These are phyloP conservation scores for Latrodectus geometricus DNA, from an alignment of 1,140 invertebrate genomes.

Conservation along the genomic window DNA sequence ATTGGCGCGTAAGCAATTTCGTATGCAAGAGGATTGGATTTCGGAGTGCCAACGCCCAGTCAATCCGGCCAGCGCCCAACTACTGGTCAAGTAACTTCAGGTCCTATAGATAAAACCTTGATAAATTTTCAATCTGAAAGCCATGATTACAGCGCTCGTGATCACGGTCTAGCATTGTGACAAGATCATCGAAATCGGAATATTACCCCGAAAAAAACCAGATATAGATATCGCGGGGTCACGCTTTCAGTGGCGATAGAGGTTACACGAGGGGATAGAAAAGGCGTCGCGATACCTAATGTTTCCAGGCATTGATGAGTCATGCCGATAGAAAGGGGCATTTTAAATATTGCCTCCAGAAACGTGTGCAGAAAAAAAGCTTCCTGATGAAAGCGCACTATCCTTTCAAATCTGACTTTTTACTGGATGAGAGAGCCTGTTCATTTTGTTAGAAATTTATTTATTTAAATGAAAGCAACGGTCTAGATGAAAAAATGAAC, in stretches of 20 bases:
- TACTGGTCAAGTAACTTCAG: constrained; percentile 47
- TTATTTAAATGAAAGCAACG: too few relatives aligned
- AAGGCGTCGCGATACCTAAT: neutral
- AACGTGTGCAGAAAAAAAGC: too few relatives aligned
- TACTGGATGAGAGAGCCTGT: too few relatives aligned
- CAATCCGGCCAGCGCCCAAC: constrained; percentile 25
- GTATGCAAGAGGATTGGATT: constrained; percentile 46
- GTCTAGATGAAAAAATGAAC: too few relatives aligned
- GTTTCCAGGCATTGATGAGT: too few relatives aligned
- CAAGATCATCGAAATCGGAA: constrained; percentile 55
- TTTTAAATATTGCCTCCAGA: too few relatives aligned
- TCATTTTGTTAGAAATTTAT: too few relatives aligned
- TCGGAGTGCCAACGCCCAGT: constrained; percentile 42
- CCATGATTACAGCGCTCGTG: constrained; percentile 45
- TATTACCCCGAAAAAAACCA: constrained; percentile 38
- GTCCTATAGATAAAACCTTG: constrained; percentile 27
- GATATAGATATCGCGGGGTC: constrained; percentile 15
- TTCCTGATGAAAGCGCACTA: too few relatives aligned
- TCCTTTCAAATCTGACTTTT: too few relatives aligned
- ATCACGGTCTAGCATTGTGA: constrained; percentile 57
- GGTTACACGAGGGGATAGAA: neutral
- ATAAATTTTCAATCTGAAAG: constrained; percentile 59
- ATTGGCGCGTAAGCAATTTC: constrained; percentile 35
- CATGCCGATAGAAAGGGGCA: too few relatives aligned
- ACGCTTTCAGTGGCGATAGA: neutral